Evolutionary conservation across 2,888 invertebrate species (phyloP), one percentile per base, ranked within the genome.

Genomic region (Smittia sp.): DNA sequence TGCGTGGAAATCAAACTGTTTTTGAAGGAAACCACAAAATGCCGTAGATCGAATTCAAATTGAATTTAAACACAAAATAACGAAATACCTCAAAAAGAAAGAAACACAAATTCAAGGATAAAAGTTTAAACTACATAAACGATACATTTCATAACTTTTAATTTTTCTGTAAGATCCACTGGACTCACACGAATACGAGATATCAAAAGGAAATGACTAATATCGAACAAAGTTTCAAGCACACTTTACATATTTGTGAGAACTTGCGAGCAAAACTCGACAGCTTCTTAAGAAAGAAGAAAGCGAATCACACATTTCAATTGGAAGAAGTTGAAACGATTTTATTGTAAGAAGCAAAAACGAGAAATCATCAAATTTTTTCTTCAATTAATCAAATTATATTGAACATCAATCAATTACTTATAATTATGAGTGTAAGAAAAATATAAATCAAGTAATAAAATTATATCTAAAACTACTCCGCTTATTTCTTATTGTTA

Each of bases 361-460:
- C 25, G 11, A 41, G 41, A 41, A 41, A 39, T 41, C 32, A 32
- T 39, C 24, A 67, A 67, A 67, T 67, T 18, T 27, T 27, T 69
- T 54, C 69, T 69, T 69, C 54, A 69, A 69, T 69, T 54, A 69
- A 69, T 54, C 52, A 69, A 69, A 69, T 54, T 54, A 69, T 69
- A 69, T 69, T 69, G 69, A 69, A 69, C 69, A 69, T 69, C 69
- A 69, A 54, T 69, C 69, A 69, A 69, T 69, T 69, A 41, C 67
- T 69, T 69, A 69, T 54, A 69, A 69, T 69, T 69, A 67, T 69
- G 69, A 52, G 69, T 69, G 69, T 69, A 69, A 69, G 69, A 69
- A 69, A 39, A 54, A 69, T 69, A 54, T 54, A 69, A 69, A 69
- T 69, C 69, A 69, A 69, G 32, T 41, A 69, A 69, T 69, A 54